phyloP scores from a whole-genome alignment of 2,888 invertebrate species.

The Lasioglossum marginatum region DNA sequence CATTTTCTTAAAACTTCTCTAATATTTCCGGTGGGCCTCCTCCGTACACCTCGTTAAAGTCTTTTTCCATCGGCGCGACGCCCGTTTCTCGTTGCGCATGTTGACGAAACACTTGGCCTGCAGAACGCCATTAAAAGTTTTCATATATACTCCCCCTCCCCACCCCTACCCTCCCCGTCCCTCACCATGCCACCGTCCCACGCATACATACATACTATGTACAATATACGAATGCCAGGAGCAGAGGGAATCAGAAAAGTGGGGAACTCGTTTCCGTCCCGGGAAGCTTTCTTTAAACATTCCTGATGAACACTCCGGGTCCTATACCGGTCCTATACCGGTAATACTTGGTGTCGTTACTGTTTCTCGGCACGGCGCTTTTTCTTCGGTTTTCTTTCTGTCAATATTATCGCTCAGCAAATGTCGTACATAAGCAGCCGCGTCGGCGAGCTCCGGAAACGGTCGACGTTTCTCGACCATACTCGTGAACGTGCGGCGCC shows the following conservation, averaged over 20 bases:
- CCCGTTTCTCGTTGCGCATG: conserved; percentile 52
- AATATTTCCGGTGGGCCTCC: conserved; percentile 59
- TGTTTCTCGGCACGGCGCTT: background rate
- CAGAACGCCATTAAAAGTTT: conserved; percentile 66
- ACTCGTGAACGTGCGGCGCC: background rate
- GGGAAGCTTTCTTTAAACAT: conserved; percentile 36
- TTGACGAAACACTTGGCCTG: conserved; percentile 66
- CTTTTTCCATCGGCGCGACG: conserved; percentile 56
- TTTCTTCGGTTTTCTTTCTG: background rate
- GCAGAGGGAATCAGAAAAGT: conserved; percentile 39
- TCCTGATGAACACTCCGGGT: conserved; percentile 5
- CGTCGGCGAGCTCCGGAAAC: background rate
- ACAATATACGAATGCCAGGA: background rate
- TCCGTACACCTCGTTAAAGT: conserved; percentile 64
- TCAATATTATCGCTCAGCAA: background rate
- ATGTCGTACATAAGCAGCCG: background rate
- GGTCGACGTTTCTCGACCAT: background rate
- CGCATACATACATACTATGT: conserved; percentile 8
- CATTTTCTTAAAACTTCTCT: conserved; percentile 67
- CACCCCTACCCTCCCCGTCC: background rate
- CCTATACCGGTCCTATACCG: too few species aligned
- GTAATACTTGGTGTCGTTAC: background rate
- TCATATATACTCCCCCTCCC: conserved; percentile 33
- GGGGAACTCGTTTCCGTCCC: conserved; percentile 28
- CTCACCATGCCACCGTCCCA: background rate